Evolutionary conservation across 2,113 vertebrate species (phyloP).

Genomic region (Mormyrus lacerda): DNA sequence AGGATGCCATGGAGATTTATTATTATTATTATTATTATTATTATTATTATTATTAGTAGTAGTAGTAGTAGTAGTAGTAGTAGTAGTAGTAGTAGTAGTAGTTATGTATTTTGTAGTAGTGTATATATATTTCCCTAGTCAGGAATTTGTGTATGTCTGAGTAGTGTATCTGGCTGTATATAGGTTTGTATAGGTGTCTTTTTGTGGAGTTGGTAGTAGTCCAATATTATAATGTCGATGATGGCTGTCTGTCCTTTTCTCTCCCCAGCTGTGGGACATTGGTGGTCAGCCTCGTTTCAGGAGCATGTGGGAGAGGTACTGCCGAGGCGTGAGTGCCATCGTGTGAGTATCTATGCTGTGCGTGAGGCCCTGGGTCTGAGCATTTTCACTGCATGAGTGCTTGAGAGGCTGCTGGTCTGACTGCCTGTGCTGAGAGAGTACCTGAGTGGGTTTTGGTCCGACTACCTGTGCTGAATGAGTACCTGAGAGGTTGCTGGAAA

Average conservation of each 20-base stretch:
- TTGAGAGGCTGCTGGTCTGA: not conserved
- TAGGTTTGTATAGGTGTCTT: not conserved
- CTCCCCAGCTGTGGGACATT: conserved; percentile 77
- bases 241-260: not conserved
- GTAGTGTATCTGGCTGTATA: not conserved
- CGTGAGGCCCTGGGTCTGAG: not conserved
- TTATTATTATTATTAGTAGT: not conserved
- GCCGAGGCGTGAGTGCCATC: conserved; percentile 79
- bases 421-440: not conserved
- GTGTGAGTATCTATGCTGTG: conserved; percentile 65
- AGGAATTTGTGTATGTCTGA: not conserved
- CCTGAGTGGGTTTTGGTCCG: not conserved
- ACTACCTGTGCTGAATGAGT: not conserved
- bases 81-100: not conserved
- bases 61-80: not conserved
- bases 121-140: not conserved
- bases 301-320: conserved; percentile 88
- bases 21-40: not conserved
- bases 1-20: not conserved
- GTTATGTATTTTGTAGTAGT: too few species aligned
- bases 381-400: not conserved
- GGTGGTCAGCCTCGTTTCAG: conserved; percentile 81
- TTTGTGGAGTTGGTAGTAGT: not conserved
- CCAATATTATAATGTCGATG: not conserved
- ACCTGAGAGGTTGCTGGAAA: not conserved